Conservation (phyloP, 1,140 invertebrate species). For the Diabrotica virgifera region DNA sequence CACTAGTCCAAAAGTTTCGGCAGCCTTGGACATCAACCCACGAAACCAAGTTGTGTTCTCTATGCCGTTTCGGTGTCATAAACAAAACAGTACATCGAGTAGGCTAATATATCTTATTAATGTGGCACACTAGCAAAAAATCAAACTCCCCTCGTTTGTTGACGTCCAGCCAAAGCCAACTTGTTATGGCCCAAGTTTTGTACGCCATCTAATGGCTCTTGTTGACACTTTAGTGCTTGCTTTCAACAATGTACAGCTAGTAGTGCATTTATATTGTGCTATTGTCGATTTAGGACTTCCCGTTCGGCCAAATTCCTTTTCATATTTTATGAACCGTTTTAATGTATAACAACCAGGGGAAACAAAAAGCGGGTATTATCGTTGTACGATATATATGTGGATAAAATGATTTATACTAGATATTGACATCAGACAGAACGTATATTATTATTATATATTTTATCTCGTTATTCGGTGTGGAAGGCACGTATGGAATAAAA, state of each 20-base stretch:
- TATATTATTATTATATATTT: too few relatives aligned
- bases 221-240: constrained; percentile 26
- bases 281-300: constrained; percentile 20
- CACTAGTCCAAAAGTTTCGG: not conserved
- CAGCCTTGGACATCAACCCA: constrained; percentile 6
- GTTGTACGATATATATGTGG: not conserved
- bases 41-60: constrained; percentile 15
- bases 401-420: too few relatives aligned
- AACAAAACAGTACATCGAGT: constrained; percentile 30
- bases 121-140: constrained; percentile 26
- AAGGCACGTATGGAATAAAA: too few relatives aligned
- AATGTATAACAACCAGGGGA: not conserved
- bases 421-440: too few relatives aligned
- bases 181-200: constrained; percentile 25
- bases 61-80: constrained; percentile 17
- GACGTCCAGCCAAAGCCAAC: constrained; percentile 26
- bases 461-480: too few relatives aligned
- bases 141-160: constrained; percentile 31
- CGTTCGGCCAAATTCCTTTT: constrained; percentile 14
- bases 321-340: constrained; percentile 6
- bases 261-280: constrained; percentile 17
- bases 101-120: constrained; percentile 32
- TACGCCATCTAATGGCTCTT: constrained; percentile 27
- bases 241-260: constrained; percentile 13
- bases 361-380: constrained; percentile 2